Conservation (phyloP, 2,113 vertebrate genomes). For the Lipophrys pholis region DNA sequence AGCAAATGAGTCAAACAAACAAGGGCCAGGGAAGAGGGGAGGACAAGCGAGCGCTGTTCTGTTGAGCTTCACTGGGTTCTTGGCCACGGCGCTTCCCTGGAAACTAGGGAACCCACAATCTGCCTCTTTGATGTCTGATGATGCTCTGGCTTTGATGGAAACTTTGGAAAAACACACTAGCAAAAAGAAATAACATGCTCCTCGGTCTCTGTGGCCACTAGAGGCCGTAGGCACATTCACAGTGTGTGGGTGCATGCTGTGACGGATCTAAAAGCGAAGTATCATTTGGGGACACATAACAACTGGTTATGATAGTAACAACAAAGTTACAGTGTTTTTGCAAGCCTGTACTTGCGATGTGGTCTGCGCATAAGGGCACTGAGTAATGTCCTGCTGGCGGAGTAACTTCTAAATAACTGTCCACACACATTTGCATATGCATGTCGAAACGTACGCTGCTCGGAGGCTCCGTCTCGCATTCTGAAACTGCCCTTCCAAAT, state of each 20-base stretch:
- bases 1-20: conserved; percentile 83
- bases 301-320: conserved; percentile 71
- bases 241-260: conserved; percentile 60
- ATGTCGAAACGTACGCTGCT: conserved; percentile 5
- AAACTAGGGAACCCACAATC: conserved; percentile 81
- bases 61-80: conserved; percentile 79
- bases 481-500: conserved; percentile 48
- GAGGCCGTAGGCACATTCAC: conserved; percentile 70
- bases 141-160: conserved; percentile 78
- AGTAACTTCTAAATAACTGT: conserved; percentile 40
- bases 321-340: conserved; percentile 68
- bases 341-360: conserved; percentile 66
- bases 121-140: conserved; percentile 78
- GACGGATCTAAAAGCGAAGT: conserved; percentile 58
- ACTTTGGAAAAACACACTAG: conserved; percentile 70
- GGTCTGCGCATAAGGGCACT: conserved; percentile 46
- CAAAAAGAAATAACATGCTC: conserved; percentile 70
- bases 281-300: conserved; percentile 70
- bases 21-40: conserved; percentile 72
- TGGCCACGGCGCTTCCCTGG: conserved; percentile 74
- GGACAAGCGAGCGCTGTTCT: conserved; percentile 77
- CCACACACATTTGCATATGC: conserved; percentile 43
- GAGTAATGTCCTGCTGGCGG: conserved; percentile 48
- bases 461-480: conserved; percentile 45
- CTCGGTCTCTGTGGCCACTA: conserved; percentile 66